Evolutionary conservation across 2,797 vertebrate genomes (phyloP), one percentile per base, ranked within the genome.

Genomic region (Sebastes dallii): DNA sequence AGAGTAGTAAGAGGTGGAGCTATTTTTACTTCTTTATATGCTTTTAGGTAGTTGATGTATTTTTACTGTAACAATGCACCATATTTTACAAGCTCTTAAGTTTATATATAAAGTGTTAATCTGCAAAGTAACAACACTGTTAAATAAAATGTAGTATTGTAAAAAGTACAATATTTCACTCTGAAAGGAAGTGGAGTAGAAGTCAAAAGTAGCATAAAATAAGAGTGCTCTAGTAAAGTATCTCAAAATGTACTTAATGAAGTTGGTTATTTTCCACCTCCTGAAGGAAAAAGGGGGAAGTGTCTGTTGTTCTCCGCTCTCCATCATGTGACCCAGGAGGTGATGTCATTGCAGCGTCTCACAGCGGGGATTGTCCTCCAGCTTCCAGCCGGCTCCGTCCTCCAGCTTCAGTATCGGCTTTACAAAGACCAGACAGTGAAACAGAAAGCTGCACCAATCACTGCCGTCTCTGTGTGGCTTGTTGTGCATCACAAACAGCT

Each of bases 261-360:
- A 18, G 2, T 22, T 29, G 13, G 27, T 36, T 36, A 4, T 52
- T 70, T 9, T 59, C n/a, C 42, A n/a, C 24, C 29, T 50, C 13
- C 72, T 24, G 4, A 69, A 64, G 27, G 13, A 24, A 72, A 61
- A 58, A 39, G 36, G 10, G 42, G 62, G 62, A 73, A 52, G 18
- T 18, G 20, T 56, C 56, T 68, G 73, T 52, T n/a, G 39, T 39
- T 72, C 66, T 22, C 60, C 66, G 12, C 25, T 3, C 65, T 75
- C 67, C 59, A 20, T 77, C 88, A 89, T 81, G 89, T 92, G 91
- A 94, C 74, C 75, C 61, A 22, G 56, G 34, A 66, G 77, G 73
- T 92, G 93, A 94, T 84, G 90, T 94, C 87, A 90, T 56, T 7
- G 36, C 83, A 62, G 58, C 85, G n/a, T 69, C 5, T 89, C 84